Conservation (phyloP, 2,113 vertebrate genomes). For the Macrotus californicus region DNA sequence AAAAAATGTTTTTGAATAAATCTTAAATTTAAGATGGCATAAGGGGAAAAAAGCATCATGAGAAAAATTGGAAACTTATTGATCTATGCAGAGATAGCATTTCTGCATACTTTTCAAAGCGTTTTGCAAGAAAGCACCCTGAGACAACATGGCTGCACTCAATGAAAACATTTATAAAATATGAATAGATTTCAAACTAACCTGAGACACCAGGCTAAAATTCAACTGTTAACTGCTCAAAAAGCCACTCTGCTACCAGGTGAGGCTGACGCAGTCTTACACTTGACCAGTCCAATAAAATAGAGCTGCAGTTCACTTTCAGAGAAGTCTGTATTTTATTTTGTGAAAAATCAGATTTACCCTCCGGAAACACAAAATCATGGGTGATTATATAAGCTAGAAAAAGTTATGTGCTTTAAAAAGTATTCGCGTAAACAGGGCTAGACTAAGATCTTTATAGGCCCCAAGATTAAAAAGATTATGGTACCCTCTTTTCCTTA, state of each 20-base stretch:
- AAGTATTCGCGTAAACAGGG: not conserved
- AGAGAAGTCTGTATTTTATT: not conserved
- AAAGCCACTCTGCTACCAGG: not conserved
- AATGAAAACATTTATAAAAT: conserved; percentile 1
- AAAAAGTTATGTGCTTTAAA: not conserved
- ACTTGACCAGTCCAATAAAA: not conserved
- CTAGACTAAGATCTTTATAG: not conserved
- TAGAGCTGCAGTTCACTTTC: not conserved
- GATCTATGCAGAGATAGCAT: not conserved
- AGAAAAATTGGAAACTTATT: not conserved
- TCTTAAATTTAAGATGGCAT: not conserved
- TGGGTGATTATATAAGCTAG: not conserved
- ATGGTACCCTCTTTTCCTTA: not conserved
- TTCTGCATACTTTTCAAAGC: not conserved
- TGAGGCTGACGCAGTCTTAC: not conserved
- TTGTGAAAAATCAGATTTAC: not conserved
- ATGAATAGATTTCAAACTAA: not conserved
- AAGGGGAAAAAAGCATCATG: not conserved
- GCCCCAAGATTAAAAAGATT: not conserved
- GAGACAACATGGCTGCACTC: not conserved
- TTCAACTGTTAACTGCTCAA: not conserved
- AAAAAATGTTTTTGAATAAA: not conserved
- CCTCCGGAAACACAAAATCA: conserved; percentile 31
- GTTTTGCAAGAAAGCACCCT: not conserved
- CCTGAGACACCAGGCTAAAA: not conserved